Percentiles rank a stretch among this genome's conserved stretches.
phyloP scores from a whole-genome alignment of 2,888 invertebrate genomes.

The Cylindroiulus punctatus region DNA sequence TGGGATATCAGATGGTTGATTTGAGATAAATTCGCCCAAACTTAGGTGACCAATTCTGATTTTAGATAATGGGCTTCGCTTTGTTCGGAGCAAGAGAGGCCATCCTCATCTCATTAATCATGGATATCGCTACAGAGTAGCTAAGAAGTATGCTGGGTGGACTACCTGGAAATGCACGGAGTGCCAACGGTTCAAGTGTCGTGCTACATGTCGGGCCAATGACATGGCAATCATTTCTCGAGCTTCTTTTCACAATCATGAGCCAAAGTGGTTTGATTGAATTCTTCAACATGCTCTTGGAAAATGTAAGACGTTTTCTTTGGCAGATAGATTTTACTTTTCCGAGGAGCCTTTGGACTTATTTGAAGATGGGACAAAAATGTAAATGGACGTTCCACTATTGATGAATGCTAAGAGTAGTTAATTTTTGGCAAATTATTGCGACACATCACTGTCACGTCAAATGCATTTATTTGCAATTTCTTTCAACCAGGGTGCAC shows the following conservation, averaged over 20 bases:
- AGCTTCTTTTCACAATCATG: not conserved
- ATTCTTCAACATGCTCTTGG: not conserved
- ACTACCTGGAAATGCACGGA: slow-evolving; percentile 14
- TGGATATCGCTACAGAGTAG: slow-evolving; percentile 43
- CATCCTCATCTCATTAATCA: slow-evolving; percentile 5
- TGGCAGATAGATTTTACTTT: too few species aligned
- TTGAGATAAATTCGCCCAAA: not conserved
- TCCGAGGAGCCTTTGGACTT: too few species aligned
- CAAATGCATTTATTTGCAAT: too few species aligned
- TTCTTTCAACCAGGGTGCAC: too few species aligned
- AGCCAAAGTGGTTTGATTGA: not conserved
- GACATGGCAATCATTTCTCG: slow-evolving; percentile 13
- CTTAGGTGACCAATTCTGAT: not conserved
- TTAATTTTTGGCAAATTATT: too few species aligned
- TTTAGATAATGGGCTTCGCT: not conserved
- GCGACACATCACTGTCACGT: too few species aligned
- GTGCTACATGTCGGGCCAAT: not conserved
- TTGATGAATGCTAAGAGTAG: too few species aligned
- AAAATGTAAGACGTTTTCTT: not conserved
- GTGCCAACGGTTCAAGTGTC: slow-evolving; percentile 3
- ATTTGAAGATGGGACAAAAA: too few species aligned
- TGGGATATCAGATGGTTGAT: slow-evolving; percentile 28
- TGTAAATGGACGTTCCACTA: too few species aligned
- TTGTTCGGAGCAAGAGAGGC: slow-evolving; percentile 27
- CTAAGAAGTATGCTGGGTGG: not conserved